A percentile compares a stretch with the other conserved stretches of the same genome.
Evolutionary conservation across 2,797 vertebrate genomes (phyloP).

Genomic region (Rhinoraja longicauda): DNA sequence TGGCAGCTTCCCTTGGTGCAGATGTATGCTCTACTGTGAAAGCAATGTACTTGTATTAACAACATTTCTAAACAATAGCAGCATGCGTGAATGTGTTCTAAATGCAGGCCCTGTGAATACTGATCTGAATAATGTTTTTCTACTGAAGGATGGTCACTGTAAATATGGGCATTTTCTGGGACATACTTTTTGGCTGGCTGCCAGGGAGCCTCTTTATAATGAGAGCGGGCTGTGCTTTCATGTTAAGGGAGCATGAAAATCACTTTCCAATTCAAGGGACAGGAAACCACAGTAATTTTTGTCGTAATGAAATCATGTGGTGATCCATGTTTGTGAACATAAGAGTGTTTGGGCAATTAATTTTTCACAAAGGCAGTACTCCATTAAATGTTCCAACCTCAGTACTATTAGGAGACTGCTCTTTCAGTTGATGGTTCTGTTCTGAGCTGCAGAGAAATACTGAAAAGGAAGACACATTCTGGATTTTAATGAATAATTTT

Average conservation of each 20-base stretch:
- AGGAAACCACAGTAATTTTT: conserved; percentile 2
- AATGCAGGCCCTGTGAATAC: neutral
- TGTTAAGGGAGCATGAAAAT: neutral
- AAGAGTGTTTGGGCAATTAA: neutral
- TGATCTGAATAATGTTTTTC: neutral
- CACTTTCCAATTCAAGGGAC: neutral
- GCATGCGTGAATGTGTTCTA: neutral
- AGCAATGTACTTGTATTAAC: neutral
- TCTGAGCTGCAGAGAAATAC: neutral
- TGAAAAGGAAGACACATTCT: neutral
- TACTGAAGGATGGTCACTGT: neutral
- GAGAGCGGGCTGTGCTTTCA: neutral
- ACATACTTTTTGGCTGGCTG: neutral
- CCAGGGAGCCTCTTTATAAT: neutral
- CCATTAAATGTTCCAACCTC: neutral
- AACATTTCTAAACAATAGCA: neutral
- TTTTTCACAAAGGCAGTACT: neutral
- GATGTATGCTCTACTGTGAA: neutral
- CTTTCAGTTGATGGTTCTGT: neutral
- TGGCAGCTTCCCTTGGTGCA: no score
- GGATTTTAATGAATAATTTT: neutral
- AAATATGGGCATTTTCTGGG: conserved; percentile 6
- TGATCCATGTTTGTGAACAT: neutral
- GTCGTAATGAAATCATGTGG: neutral
- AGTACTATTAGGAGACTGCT: neutral